Percentiles rank a stretch among this genome's conserved stretches.
phyloP scores from a whole-genome alignment of 2,797 vertebrate genomes.

The Margarornis squamiger region DNA sequence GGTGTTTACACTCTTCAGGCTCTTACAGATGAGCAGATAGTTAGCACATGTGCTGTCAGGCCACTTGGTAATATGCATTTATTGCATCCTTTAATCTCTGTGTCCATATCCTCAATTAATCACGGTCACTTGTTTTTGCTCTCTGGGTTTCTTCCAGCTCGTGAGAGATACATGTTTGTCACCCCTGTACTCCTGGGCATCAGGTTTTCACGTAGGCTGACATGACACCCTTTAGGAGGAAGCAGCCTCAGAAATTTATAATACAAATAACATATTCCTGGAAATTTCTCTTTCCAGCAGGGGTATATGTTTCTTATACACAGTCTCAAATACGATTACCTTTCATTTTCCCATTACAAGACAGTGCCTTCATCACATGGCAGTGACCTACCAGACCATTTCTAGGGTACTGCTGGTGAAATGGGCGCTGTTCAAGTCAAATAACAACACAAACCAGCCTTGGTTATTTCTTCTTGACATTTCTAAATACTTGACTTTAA shows the following conservation, averaged over 20 bases:
- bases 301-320: background rate
- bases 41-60: background rate
- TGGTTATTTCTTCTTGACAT: background rate
- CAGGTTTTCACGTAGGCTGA: background rate
- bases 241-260: background rate
- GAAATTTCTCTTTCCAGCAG: background rate
- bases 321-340: background rate
- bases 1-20: constrained; percentile 23
- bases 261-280: background rate
- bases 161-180: background rate
- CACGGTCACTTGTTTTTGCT: background rate
- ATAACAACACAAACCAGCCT: background rate
- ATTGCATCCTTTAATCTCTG: background rate
- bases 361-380: background rate
- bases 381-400: background rate
- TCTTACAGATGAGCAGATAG: background rate
- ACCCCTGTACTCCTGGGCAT: background rate
- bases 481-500: background rate
- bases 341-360: background rate
- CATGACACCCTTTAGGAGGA: background rate
- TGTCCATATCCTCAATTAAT: background rate
- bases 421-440: background rate
- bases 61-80: background rate
- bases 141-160: background rate
- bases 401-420: background rate